Conservation (phyloP, 1,140 invertebrate species). For the Bombus pascuorum region DNA sequence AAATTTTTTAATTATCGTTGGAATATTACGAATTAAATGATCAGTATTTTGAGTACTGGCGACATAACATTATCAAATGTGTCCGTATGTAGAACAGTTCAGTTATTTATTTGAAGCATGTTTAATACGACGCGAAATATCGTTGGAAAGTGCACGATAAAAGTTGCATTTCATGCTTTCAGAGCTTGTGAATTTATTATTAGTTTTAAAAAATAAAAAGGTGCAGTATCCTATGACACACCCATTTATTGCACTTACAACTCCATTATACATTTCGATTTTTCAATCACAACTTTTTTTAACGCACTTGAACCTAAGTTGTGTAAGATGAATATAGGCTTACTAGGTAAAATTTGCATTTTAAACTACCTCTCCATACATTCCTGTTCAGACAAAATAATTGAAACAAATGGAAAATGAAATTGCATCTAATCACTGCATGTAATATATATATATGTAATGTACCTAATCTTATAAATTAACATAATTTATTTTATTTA, state of each 20-base stretch:
- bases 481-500: background rate
- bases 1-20: background rate
- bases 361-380: background rate
- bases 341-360: background rate
- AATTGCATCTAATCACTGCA: background rate
- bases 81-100: background rate
- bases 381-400: background rate
- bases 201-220: background rate
- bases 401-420: background rate
- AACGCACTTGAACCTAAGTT: background rate
- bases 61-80: background rate
- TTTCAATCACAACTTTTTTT: background rate
- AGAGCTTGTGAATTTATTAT: slow-evolving; percentile 15
- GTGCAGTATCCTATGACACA: background rate
- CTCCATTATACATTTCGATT: background rate
- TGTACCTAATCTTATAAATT: background rate
- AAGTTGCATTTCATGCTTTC: slow-evolving; percentile 15
- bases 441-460: too few relatives aligned
- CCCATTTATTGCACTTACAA: background rate
- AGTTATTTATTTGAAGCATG: background rate
- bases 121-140: background rate
- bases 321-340: background rate
- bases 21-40: background rate
- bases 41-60: background rate
- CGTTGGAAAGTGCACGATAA: slow-evolving; percentile 13